Evolutionary conservation across 2,797 vertebrate species (phyloP), one percentile per base, ranked within the genome.

Genomic region (Picus viridis): DNA sequence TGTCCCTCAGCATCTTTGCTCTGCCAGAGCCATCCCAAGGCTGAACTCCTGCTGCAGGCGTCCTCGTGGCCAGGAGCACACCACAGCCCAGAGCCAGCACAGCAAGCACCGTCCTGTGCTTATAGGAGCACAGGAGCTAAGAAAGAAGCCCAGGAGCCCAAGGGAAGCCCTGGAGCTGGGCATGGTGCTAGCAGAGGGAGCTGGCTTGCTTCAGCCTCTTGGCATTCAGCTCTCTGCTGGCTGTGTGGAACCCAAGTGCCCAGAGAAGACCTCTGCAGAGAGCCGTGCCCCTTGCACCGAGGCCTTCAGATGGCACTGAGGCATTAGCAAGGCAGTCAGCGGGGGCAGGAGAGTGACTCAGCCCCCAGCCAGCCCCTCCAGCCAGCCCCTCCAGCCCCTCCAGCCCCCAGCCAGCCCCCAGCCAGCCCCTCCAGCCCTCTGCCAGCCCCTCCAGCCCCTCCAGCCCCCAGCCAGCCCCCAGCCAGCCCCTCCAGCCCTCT

Each of bases 1-100:
- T 82, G 90, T 43, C 77, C 53, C 64, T 54, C 45, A 71, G 58
- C 58, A 74, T 92, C 81, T 79, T 86, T 24, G 81, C 81, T 95
- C 29, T 86, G 88, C 61, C 84, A 94, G 61, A 58, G 54, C 29
- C 75, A 76, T 54, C 61, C 56, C 53, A 58, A 4, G 18, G 88
- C 23, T 26, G 36, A 10, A 39, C 36, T 39, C 36, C 36, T 39
- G 36, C 41, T 59, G 41, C 8, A 80, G 68, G 62, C 93, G 59
- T 36, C 65, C 34, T 56, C 90, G 94, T 89, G 95, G 92, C 77
- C 84, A 79, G 76, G 64, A 62, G 59, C 39, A 71, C 81, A 68
- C 86, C 81, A 71, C 81, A 71, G 54, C 61, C 2, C n/a, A 83
- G 26, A 34, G 63, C 88, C 56, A 49, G 30, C 36, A 45, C 62